A percentile compares a stretch with the other conserved stretches of the same genome.
Evolutionary conservation across 2,888 invertebrate genomes (phyloP).

Genomic region (Neuroscelio doddi): DNA sequence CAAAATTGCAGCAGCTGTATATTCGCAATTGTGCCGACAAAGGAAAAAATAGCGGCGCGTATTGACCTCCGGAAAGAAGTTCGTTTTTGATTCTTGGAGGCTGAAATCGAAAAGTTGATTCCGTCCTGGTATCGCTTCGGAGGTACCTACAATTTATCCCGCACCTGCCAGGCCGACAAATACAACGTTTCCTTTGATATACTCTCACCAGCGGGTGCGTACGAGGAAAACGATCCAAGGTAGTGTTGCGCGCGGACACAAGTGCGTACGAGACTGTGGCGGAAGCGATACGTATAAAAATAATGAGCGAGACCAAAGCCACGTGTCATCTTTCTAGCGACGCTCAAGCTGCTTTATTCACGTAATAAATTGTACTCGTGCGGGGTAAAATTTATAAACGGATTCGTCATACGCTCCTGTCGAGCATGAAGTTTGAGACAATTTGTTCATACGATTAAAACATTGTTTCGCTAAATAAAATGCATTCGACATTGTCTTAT

Average conservation of each 20-base stretch:
- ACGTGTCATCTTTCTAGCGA: slow-evolving; percentile 32
- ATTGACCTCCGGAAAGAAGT: slow-evolving; percentile 16
- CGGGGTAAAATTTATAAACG: no score
- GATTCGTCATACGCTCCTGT: no score
- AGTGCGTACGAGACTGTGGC: slow-evolving; percentile 25
- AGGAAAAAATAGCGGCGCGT: slow-evolving; percentile 19
- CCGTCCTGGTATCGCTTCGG: slow-evolving; percentile 18
- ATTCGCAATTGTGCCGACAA: slow-evolving; percentile 21
- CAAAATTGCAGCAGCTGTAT: slow-evolving; percentile 25
- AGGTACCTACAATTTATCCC: slow-evolving; percentile 24
- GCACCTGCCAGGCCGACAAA: slow-evolving; percentile 35
- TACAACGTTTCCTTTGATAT: slow-evolving; percentile 33
- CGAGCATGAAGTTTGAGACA: no score
- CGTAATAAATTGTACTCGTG: no score
- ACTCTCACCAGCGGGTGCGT: slow-evolving; percentile 28
- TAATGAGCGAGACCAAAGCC: slow-evolving; percentile 17
- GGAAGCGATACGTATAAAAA: slow-evolving; percentile 29
- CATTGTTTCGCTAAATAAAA: no score
- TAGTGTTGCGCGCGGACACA: slow-evolving; percentile 18
- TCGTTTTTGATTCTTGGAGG: slow-evolving; percentile 15
- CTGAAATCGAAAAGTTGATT: no score
- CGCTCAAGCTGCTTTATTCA: no score
- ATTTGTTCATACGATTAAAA: no score
- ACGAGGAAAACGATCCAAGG: slow-evolving; percentile 13
- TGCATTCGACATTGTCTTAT: no score